These are phyloP conservation scores for Stenolophus ochropezus DNA, from an alignment of 2,888 invertebrate species.

Conservation along the genomic window DNA sequence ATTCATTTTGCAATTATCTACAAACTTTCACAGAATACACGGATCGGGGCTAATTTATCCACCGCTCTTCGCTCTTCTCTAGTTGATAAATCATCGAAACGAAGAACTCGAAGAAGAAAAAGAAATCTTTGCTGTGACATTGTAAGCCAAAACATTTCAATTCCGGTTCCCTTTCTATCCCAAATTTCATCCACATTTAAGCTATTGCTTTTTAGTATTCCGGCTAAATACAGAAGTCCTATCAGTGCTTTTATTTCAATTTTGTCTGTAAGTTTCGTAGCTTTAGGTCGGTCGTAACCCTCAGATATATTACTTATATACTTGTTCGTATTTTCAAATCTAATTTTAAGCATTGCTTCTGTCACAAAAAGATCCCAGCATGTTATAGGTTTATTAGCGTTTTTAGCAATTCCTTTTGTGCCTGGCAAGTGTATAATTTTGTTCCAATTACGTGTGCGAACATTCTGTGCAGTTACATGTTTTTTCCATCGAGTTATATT, in stretches of 20 bases:
- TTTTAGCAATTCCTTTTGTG: conserved; percentile 6
- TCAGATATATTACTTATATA: not conserved
- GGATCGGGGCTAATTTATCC: conserved; percentile 65
- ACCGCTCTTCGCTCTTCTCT: conserved; percentile 58
- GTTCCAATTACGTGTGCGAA: conserved; percentile 5
- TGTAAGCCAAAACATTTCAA: conserved; percentile 64
- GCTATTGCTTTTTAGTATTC: conserved; percentile 62
- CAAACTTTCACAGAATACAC: conserved; percentile 66
- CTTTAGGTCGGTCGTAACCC: not conserved
- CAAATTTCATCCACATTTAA: conserved; percentile 63
- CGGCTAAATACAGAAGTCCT: conserved; percentile 65
- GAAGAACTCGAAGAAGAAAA: conserved; percentile 62
- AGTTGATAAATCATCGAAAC: conserved; percentile 64
- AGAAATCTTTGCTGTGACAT: conserved; percentile 64
- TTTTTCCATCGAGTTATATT: conserved; percentile 11
- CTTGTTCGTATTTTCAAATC: conserved; percentile 7
- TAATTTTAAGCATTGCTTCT: not conserved
- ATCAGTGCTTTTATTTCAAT: conserved; percentile 65
- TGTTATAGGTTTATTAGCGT: not conserved
- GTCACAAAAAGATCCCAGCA: conserved; percentile 19
- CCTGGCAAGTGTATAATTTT: conserved; percentile 17
- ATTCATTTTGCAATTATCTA: conserved; percentile 65
- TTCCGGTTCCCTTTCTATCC: conserved; percentile 63
- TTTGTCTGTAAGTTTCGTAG: conserved; percentile 62
- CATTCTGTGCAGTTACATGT: not conserved